These are phyloP conservation scores for Greenwoodochromis staneri DNA, from an alignment of 2,113 vertebrate species.

Conservation along the genomic window DNA sequence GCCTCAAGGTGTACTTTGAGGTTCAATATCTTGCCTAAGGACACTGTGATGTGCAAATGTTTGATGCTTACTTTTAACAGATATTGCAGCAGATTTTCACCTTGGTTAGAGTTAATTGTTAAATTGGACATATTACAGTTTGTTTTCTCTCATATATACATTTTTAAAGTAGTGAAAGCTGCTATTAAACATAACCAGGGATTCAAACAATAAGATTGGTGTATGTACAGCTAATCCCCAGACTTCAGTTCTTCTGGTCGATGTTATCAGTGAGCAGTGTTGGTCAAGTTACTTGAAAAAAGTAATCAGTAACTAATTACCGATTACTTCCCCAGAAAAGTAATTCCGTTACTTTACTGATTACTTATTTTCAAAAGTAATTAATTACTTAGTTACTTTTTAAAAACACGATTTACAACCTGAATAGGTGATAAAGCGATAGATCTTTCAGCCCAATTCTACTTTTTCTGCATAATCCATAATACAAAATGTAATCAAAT, in stretches of 20 bases:
- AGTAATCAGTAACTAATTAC: no score
- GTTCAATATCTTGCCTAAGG: background rate
- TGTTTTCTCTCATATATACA: background rate
- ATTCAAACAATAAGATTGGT: background rate
- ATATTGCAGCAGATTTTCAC: background rate
- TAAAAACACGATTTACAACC: no score
- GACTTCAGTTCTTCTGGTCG: no score
- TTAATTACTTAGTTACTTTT: no score
- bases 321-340: accelerated
- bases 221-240: background rate
- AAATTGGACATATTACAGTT: background rate
- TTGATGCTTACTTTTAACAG: background rate
- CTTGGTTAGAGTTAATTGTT: background rate
- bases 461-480: no score
- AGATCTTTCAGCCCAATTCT: no score
- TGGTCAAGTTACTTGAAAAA: no score
- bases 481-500: no score
- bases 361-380: no score
- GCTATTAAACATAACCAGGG: background rate
- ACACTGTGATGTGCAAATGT: background rate
- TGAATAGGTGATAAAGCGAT: no score
- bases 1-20: background rate
- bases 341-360: no score
- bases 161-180: background rate
- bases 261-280: background rate